phyloP scores from a whole-genome alignment of 2,113 vertebrate species.

The Puffinus mauretanicus region DNA sequence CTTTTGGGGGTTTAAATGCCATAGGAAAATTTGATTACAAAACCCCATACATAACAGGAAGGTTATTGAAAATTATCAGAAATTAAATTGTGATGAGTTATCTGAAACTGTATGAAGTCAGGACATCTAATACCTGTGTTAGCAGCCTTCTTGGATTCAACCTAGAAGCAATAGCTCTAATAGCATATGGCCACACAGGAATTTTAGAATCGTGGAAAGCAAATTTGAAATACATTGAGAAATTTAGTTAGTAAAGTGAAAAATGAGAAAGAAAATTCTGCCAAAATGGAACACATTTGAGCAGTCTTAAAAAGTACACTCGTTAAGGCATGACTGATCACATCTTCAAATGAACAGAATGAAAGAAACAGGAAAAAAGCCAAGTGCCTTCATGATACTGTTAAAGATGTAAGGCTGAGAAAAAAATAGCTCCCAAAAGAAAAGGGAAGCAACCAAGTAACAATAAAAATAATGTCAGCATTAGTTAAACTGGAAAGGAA shows the following conservation, averaged over 20 bases:
- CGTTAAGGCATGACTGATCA: conserved; percentile 27
- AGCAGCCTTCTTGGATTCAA: not conserved
- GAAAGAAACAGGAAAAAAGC: not conserved
- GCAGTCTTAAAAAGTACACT: not conserved
- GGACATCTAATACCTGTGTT: not conserved
- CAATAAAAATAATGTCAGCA: not conserved
- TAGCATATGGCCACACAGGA: not conserved
- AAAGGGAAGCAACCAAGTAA: not conserved
- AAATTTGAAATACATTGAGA: not conserved
- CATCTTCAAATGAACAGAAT: conserved; percentile 11
- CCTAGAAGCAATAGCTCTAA: not conserved
- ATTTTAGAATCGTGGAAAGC: not conserved
- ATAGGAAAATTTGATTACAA: not conserved
- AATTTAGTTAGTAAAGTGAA: not conserved
- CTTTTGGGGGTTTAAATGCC: not conserved
- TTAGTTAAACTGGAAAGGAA: not conserved
- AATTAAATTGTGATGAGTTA: not conserved
- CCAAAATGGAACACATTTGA: not conserved
- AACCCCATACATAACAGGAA: not conserved
- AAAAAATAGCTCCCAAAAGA: not conserved
- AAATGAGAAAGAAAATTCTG: not conserved
- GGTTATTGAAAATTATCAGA: not conserved
- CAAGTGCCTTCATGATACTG: not conserved
- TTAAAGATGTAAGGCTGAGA: conserved; percentile 3
- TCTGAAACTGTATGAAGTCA: not conserved